Conservation (phyloP, 2,797 vertebrate species). For the Acanthurus lineatus region DNA sequence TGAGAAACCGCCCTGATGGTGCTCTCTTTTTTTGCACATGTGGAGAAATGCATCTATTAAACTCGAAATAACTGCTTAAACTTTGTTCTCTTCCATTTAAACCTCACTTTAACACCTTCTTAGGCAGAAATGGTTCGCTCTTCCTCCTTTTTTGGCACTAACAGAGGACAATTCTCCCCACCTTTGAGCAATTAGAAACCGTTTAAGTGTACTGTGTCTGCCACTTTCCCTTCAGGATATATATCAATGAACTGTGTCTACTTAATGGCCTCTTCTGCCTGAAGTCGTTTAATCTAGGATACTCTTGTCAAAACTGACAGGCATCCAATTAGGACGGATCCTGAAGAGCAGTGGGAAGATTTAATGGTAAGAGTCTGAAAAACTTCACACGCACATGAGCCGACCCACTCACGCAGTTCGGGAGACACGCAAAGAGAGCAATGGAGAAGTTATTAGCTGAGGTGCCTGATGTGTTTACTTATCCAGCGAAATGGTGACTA, state of each 20-base stretch:
- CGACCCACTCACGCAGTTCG: neutral
- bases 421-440: neutral
- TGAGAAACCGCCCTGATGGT: neutral
- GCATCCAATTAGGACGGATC: conserved; percentile 81
- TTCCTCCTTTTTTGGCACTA: neutral
- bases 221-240: conserved; percentile 48
- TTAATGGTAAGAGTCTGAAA: conserved; percentile 64
- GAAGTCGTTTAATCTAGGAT: conserved; percentile 66
- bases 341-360: conserved; percentile 48
- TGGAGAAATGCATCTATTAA: neutral
- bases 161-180: neutral
- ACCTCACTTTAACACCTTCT: neutral
- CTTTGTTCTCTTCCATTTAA: neutral
- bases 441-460: neutral
- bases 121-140: neutral
- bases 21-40: neutral
- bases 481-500: neutral
- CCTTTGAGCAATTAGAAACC: conserved; percentile 54
- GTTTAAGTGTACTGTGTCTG: conserved; percentile 7
- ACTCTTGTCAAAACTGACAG: conserved; percentile 77
- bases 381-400: neutral
- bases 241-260: conserved; percentile 68
- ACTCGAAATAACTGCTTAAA: neutral
- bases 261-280: conserved; percentile 75
- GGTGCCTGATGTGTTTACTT: neutral